Base-by-base conservation (phyloP, 1,140 invertebrate genomes). In the Trichonephila inaurata region DNA sequence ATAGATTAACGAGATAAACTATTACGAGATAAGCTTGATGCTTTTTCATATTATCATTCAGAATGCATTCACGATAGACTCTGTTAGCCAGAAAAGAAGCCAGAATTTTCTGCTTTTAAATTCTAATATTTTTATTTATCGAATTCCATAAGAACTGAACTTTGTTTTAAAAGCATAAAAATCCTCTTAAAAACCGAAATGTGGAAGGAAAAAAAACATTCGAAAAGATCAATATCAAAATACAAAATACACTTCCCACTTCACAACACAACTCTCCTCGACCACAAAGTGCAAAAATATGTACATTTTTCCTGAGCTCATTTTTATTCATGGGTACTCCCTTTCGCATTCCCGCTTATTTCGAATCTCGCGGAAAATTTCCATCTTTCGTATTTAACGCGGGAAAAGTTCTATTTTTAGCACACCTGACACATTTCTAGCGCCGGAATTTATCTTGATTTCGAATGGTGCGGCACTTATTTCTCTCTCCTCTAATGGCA, bases 281-380 rank as follows among this genome's bases (percentile, higher is more conserved):
- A 72, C n/a, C n/a, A 28, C 24, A 77, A 77, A 77, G 69, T 77
- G 69, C 28, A 19, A 40, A 77, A 77, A 77, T 77, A 77, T 77
- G 69, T 77, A 77, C 69, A 77, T 77, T 33, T 69, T 69, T 40
- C 28, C 12, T 14, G 51, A 14, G 16, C 69, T 77, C 69, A 77
- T 77, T 77, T 77, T 77, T 77, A 77, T 77, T 77, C 69, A 40
- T 77, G 18, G 51, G 51, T 10, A 40, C 51, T 12, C 51, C 14
- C 5, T 77, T 77, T 28, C 16, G 18, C n/a, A 24, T 69, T 40
- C 69, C 28, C 69, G 14, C 69, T 33, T 28, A 14, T 28, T 77
- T 12, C 28, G 24, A 16, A 77, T 6, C 16, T 77, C 51, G 51
- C 51, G 51, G 51, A 51, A 51, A 51, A 51, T 51, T 33, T 33